A percentile compares a stretch with the other conserved stretches of the same genome.
phyloP scores from a whole-genome alignment of 1,140 invertebrate species.

The Lordiphosa mommai region DNA sequence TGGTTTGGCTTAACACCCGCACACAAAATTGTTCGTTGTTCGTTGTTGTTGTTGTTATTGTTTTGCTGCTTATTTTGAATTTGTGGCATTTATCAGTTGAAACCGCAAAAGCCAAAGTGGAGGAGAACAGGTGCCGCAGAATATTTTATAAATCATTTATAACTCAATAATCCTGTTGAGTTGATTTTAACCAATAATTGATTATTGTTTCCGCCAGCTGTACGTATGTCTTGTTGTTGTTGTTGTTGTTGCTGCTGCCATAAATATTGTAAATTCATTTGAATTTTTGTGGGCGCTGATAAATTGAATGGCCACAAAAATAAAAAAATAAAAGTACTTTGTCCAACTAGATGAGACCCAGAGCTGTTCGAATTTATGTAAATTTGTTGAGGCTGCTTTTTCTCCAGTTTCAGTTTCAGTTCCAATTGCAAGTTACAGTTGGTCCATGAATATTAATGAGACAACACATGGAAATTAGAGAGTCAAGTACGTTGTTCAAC shows the following conservation, averaged over 20 bases:
- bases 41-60: no score
- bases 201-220: constrained; percentile 59
- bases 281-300: constrained; percentile 23
- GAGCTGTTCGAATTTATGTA: constrained; percentile 51
- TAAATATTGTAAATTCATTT: constrained; percentile 59
- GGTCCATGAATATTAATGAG: constrained; percentile 75
- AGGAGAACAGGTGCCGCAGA: constrained; percentile 59
- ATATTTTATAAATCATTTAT: constrained; percentile 77
- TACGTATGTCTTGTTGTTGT: neutral
- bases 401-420: constrained; percentile 34
- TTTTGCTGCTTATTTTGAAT: constrained; percentile 45
- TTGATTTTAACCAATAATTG: constrained; percentile 77
- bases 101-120: constrained; percentile 60
- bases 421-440: constrained; percentile 44
- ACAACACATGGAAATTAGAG: constrained; percentile 72
- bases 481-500: constrained; percentile 26
- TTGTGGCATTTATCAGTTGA: constrained; percentile 59
- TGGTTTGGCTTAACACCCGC: constrained; percentile 1
- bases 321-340: constrained; percentile 18
- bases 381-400: constrained; percentile 48
- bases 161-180: constrained; percentile 74
- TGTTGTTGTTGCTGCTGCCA: constrained; percentile 21
- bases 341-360: neutral
- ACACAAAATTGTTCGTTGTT: neutral
- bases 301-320: constrained; percentile 16